Conservation (phyloP, 2,888 invertebrate species). For the Geophilus truncorum region DNA sequence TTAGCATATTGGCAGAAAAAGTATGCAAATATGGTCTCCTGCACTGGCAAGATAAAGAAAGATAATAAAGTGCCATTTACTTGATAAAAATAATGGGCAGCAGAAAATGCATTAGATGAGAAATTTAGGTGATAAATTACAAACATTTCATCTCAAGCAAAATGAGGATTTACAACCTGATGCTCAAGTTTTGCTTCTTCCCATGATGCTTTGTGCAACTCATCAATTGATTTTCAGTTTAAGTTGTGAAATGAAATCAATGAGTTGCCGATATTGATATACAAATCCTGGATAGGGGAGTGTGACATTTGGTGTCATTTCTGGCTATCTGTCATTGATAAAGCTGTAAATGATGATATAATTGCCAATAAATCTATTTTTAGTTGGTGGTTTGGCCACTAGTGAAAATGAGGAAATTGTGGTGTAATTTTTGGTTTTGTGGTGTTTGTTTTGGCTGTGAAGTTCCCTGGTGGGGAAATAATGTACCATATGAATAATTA, state of each 20-base stretch:
- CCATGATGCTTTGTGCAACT: not conserved
- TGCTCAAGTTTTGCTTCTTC: not conserved
- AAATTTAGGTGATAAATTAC: not conserved
- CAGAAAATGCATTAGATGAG: not conserved
- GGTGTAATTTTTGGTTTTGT: no score
- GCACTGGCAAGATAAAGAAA: not conserved
- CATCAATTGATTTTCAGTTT: not conserved
- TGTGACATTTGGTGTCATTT: no score
- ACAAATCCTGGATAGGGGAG: no score
- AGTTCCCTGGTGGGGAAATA: no score
- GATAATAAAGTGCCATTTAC: slow-evolving; percentile 4
- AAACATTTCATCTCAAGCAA: not conserved
- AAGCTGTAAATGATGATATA: no score
- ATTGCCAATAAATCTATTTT: no score
- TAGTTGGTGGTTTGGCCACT: no score
- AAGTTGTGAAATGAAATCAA: not conserved
- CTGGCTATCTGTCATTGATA: no score
- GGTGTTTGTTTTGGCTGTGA: no score
- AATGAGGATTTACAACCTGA: not conserved
- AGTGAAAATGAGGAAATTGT: no score
- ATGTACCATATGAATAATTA: no score
- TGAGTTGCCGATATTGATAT: no score
- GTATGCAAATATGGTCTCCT: slow-evolving; percentile 4
- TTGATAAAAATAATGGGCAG: not conserved
- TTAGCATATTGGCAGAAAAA: not conserved